These are phyloP conservation scores for Eurytemora carolleeae DNA, from an alignment of 1,140 invertebrate species.

Conservation along the genomic window DNA sequence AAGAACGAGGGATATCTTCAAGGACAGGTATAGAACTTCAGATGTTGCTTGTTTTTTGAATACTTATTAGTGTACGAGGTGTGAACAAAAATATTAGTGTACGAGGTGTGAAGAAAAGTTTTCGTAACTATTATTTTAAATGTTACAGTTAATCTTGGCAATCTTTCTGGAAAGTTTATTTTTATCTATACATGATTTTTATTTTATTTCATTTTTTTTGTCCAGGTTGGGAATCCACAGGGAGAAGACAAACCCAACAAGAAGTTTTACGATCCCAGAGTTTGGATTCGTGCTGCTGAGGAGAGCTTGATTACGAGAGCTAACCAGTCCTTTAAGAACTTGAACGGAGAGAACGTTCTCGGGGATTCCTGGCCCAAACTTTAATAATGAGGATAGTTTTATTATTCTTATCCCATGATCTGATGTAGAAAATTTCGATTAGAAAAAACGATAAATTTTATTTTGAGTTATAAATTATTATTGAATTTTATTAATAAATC, in stretches of 20 bases:
- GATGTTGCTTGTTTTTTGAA: not conserved
- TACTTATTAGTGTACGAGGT: not conserved
- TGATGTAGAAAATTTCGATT: too few species aligned
- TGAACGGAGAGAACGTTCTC: slow-evolving; percentile 6
- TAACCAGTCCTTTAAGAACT: slow-evolving; percentile 8
- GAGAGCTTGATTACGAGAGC: slow-evolving; percentile 12
- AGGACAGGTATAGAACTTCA: slow-evolving; percentile 1
- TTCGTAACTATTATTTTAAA: too few species aligned
- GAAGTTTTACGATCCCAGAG: slow-evolving; percentile 13
- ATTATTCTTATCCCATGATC: too few species aligned
- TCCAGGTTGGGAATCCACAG: slow-evolving; percentile 12
- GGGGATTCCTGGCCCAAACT: not conserved
- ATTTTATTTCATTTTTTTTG: not conserved
- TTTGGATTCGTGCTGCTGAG: slow-evolving; percentile 15
- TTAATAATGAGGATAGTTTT: too few species aligned
- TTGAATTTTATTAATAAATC: too few species aligned
- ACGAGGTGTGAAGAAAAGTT: too few species aligned
- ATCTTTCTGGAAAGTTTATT: too few species aligned
- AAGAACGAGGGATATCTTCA: slow-evolving; percentile 13
- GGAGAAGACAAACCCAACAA: slow-evolving; percentile 15
- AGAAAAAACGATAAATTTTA: too few species aligned
- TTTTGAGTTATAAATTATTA: too few species aligned
- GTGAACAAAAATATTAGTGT: too few species aligned
- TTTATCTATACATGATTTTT: too few species aligned
- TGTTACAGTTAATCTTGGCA: too few species aligned